Conservation (phyloP, 1,140 invertebrate genomes). For the Maconellicoccus hirsutus region DNA sequence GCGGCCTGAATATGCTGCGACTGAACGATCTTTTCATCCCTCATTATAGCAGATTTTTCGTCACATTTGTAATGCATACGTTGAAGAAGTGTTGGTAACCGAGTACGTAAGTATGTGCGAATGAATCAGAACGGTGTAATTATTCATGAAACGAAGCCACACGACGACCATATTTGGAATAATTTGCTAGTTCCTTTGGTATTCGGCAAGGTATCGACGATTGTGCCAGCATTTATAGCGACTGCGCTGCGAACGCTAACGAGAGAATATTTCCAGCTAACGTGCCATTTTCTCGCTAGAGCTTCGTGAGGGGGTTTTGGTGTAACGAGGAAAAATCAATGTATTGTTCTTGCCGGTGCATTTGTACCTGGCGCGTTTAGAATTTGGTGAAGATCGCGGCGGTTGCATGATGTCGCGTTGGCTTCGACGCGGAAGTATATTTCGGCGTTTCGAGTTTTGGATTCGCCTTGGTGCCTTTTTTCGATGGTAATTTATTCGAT, state of each 20-base stretch:
- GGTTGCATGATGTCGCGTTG: too few relatives aligned
- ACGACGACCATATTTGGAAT: background rate
- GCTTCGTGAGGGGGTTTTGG: background rate
- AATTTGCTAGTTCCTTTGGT: background rate
- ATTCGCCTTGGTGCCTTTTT: background rate
- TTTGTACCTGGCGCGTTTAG: too few relatives aligned
- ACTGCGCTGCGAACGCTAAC: background rate
- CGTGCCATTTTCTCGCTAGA: background rate
- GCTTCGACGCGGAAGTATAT: background rate
- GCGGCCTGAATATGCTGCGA: too few relatives aligned
- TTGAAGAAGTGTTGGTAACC: too few relatives aligned
- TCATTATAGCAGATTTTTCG: too few relatives aligned
- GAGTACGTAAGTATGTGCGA: too few relatives aligned
- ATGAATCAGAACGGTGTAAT: background rate
- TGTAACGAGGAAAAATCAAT: background rate
- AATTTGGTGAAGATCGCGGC: too few relatives aligned
- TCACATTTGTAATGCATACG: too few relatives aligned
- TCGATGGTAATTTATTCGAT: background rate
- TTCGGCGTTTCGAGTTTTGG: background rate
- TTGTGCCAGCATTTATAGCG: background rate
- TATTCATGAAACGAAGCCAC: background rate
- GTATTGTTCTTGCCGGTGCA: background rate
- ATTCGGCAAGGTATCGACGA: background rate
- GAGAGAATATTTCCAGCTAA: background rate
- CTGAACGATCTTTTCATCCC: too few relatives aligned